Base-by-base conservation (phyloP, 1,140 invertebrate species). In the Saccostrea glomerata region DNA sequence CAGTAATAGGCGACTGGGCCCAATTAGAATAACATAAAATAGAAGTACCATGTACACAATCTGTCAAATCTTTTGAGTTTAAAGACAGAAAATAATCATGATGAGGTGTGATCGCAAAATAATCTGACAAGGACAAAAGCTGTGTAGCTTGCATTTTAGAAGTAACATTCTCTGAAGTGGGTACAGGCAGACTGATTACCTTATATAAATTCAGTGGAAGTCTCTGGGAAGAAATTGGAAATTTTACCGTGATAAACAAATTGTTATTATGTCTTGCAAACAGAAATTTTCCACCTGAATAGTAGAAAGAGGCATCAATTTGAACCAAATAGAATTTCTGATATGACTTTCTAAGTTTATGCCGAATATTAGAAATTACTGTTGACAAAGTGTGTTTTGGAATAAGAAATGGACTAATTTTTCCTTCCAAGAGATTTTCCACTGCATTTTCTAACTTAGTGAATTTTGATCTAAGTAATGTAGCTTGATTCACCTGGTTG, bases 261-360 rank as follows among this genome's bases (percentile, higher is more conserved):
- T 20, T 23, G 13, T 20, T 23, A 13, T 23, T 23, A 82, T 82
- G 17, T 23, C 25, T 20, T n/a, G 73, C 25, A 82, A 23, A 82
- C 13, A 82, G 20, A 30, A 82, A 82, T 82, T 82, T 82, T 30
- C 73, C 73, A n/a, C 30, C 13, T n/a, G 73, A 82, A 30, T 23
- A 82, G 25, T 82, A 82, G 73, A 23, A 82, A n/a, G 73, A 17
- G 30, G 73, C 13, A 82, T 82, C 17, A 82, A 30, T 1, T 23
- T 82, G 73, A 23, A 30, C 30, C 17, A 82, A 30, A 23, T 82
- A 30, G 30, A 82, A 82, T 30, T 82, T 20, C 30, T 20, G 30
- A 30, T 82, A 82, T n/a, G 73, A 82, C 30, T 82, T 82, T 30
- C 25, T 82, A 30, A 82, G 73, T 63, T 63, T 63, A 23, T 63